A percentile compares a stretch with the other conserved stretches of the same genome.
phyloP scores from a whole-genome alignment of 2,888 invertebrate genomes.

The Meteorus colon region DNA sequence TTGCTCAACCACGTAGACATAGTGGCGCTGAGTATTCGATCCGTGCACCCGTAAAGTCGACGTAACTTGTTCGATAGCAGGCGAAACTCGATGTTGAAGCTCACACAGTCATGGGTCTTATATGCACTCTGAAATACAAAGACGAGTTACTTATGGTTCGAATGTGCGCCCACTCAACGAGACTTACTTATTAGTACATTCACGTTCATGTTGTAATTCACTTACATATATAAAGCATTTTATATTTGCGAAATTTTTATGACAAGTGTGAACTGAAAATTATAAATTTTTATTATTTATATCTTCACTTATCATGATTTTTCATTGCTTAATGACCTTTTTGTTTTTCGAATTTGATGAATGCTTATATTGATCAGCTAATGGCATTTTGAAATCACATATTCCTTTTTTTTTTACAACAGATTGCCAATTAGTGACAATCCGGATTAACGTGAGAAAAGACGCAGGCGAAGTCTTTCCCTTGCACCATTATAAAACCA shows the following conservation, averaged over 20 bases:
- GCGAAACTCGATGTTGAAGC: conserved; percentile 31
- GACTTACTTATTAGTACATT: neutral
- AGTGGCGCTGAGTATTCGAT: conserved; percentile 35
- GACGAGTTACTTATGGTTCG: conserved; percentile 34
- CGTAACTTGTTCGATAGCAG: conserved; percentile 22
- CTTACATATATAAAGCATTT: neutral
- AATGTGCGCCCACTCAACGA: neutral
- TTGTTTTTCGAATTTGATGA: too few relatives aligned
- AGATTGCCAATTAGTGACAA: neutral
- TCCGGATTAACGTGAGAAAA: conserved; percentile 3
- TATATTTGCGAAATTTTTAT: too few relatives aligned
- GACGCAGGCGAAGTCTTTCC: neutral
- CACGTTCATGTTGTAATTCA: conserved; percentile 4
- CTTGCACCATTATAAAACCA: neutral
- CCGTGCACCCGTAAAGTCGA: conserved; percentile 24
- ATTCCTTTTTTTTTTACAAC: neutral
- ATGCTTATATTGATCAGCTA: neutral
- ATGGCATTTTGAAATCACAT: neutral
- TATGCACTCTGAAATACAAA: conserved; percentile 38
- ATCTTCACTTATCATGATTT: too few relatives aligned
- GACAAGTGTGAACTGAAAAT: too few relatives aligned
- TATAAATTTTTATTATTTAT: too few relatives aligned
- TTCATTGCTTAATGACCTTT: too few relatives aligned
- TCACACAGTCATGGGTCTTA: conserved; percentile 9
- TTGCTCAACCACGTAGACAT: conserved; percentile 42